Conservation (phyloP, 2,888 invertebrate species). For the Aspidapion aeneum region DNA sequence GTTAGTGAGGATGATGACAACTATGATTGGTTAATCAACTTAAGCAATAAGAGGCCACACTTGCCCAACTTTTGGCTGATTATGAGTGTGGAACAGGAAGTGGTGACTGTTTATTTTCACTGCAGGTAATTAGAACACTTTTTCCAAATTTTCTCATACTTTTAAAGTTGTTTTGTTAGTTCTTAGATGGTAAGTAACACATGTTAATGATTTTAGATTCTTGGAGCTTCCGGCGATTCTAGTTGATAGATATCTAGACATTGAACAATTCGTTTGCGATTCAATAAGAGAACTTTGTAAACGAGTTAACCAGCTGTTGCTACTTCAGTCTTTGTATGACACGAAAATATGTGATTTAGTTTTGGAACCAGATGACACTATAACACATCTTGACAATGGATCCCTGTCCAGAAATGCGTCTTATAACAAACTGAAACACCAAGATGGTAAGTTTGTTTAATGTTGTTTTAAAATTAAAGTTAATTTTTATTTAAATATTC, state of each 20-base stretch:
- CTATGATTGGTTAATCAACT: conserved; percentile 53
- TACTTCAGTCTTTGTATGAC: conserved; percentile 65
- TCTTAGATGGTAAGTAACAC: too few relatives aligned
- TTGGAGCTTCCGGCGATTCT: conserved; percentile 52
- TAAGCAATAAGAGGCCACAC: conserved; percentile 51
- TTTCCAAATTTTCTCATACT: conserved; percentile 11
- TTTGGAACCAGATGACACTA: conserved; percentile 58
- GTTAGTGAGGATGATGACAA: conserved; percentile 60
- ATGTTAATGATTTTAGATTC: too few relatives aligned
- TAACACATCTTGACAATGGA: conserved; percentile 30
- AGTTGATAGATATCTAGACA: conserved; percentile 52
- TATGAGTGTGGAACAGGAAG: conserved; percentile 55
- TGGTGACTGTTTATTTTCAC: conserved; percentile 65
- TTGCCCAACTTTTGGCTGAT: conserved; percentile 72
- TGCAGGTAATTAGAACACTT: conserved; percentile 61
- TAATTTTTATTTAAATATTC: too few relatives aligned
- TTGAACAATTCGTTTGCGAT: conserved; percentile 52
- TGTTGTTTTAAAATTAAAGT: conserved; percentile 1
- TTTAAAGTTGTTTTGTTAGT: too few relatives aligned
- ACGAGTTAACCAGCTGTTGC: conserved; percentile 64
- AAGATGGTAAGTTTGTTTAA: conserved; percentile 38
- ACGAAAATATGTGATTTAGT: conserved; percentile 62
- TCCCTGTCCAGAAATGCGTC: conserved; percentile 38
- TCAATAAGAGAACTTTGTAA: conserved; percentile 59
- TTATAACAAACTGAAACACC: conserved; percentile 41